Evolutionary conservation across 2,797 vertebrate genomes (phyloP).

Genomic region (Menidia menidia): DNA sequence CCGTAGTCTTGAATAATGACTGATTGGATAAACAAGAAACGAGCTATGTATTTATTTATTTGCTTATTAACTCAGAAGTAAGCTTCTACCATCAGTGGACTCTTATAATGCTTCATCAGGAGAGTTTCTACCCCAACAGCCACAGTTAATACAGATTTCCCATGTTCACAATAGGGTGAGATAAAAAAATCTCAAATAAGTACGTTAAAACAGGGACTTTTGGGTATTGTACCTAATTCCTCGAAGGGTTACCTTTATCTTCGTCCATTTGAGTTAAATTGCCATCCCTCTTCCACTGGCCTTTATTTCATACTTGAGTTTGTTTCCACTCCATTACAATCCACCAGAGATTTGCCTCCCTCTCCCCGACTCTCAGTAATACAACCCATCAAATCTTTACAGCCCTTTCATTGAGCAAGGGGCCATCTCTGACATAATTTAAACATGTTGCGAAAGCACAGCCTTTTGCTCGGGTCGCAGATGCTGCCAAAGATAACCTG

Average conservation of each 20-base stretch:
- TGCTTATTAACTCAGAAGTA: neutral
- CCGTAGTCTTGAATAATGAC: neutral
- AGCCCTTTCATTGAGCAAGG: constrained; percentile 64
- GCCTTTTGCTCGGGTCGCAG: constrained; percentile 47
- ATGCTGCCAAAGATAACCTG: constrained; percentile 45
- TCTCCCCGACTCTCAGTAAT: constrained; percentile 63
- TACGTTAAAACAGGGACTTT: constrained; percentile 35
- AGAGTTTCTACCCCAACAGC: neutral
- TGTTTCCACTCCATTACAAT: constrained; percentile 68
- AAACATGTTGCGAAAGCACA: constrained; percentile 57
- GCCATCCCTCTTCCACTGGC: constrained; percentile 31
- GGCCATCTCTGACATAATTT: constrained; percentile 65
- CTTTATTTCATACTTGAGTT: constrained; percentile 61
- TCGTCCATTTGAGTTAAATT: constrained; percentile 33
- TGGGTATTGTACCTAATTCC: constrained; percentile 30
- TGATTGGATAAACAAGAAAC: neutral
- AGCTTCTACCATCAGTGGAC: neutral
- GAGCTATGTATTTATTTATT: neutral
- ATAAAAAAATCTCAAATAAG: neutral
- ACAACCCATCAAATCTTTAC: constrained; percentile 73
- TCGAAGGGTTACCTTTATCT: constrained; percentile 43
- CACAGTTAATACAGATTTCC: too few relatives aligned
- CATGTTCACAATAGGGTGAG: too few relatives aligned
- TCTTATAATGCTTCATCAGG: neutral
- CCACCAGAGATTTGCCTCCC: constrained; percentile 63